These are phyloP conservation scores for Blastobasis lacticolella DNA, from an alignment of 2,888 invertebrate species.

Conservation along the genomic window DNA sequence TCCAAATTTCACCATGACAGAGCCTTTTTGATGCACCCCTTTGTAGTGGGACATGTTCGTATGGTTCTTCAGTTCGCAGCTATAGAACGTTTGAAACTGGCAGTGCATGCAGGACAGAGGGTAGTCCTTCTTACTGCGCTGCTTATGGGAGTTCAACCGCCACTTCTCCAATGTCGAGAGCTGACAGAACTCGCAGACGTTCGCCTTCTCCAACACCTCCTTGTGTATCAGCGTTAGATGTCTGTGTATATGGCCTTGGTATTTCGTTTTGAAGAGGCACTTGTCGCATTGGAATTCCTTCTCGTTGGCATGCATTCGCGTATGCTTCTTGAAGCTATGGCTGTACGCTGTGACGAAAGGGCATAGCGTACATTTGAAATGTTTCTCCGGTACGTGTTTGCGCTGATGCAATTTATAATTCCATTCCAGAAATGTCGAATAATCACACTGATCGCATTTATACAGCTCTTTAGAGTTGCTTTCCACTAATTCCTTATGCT, in stretches of 20 bases:
- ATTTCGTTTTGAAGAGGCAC: slow-evolving; percentile 24
- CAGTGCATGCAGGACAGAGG: slow-evolving; percentile 36
- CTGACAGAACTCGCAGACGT: slow-evolving; percentile 41
- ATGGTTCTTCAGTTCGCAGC: slow-evolving; percentile 44
- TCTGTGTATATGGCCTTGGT: slow-evolving; percentile 21
- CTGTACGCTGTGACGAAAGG: slow-evolving; percentile 28
- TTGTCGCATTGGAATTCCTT: slow-evolving; percentile 22
- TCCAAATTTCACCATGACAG: not conserved
- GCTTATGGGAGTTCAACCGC: slow-evolving; percentile 43
- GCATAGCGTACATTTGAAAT: slow-evolving; percentile 29
- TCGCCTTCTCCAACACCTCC: slow-evolving; percentile 29
- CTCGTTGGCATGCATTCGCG: slow-evolving; percentile 14
- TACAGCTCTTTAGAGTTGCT: not conserved
- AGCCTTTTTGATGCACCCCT: slow-evolving; percentile 8
- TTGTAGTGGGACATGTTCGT: slow-evolving; percentile 23
- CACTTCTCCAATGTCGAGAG: slow-evolving; percentile 42
- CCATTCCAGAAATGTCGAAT: slow-evolving; percentile 23
- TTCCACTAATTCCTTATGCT: too few relatives aligned
- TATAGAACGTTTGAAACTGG: slow-evolving; percentile 36
- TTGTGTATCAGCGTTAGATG: slow-evolving; percentile 25
- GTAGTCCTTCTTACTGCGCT: slow-evolving; percentile 29
- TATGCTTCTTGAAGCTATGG: slow-evolving; percentile 32
- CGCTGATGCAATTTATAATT: slow-evolving; percentile 19
- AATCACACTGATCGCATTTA: slow-evolving; percentile 27
- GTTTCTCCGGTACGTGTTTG: slow-evolving; percentile 23